A percentile compares a stretch with the other conserved stretches of the same genome.
Evolutionary conservation across 1,140 invertebrate genomes (phyloP).

Genomic region (Drosophila cardini): DNA sequence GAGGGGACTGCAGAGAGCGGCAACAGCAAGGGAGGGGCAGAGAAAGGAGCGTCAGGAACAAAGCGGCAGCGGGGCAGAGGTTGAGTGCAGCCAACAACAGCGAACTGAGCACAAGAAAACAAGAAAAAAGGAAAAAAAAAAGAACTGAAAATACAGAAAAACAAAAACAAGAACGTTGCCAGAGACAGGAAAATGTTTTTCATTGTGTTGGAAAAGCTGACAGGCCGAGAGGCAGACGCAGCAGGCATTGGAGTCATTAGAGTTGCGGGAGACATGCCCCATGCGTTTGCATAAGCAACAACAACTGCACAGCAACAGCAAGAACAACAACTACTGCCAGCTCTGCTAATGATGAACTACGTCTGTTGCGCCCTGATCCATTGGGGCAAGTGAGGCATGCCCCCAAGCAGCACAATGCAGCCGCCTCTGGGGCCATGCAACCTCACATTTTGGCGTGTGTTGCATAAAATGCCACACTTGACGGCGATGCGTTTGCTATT

Average conservation of each 20-base stretch:
- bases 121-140: conserved; percentile 9
- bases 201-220: conserved; percentile 77
- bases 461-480: conserved; percentile 75
- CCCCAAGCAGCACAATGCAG: background rate
- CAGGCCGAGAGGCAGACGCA: conserved; percentile 37
- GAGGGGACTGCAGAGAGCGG: conserved; percentile 3
- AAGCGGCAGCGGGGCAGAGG: conserved; percentile 12
- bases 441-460: conserved; percentile 73
- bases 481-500: conserved; percentile 54
- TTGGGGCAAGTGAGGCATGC: background rate
- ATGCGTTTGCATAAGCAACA: conserved; percentile 70
- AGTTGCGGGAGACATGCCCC: conserved; percentile 81
- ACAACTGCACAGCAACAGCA: conserved; percentile 49
- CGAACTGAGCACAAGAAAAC: background rate
- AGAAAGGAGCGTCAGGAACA: conserved; percentile 23
- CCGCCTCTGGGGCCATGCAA: conserved; percentile 6
- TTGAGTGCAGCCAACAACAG: conserved; percentile 25
- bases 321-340: conserved; percentile 27
- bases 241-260: conserved; percentile 63
- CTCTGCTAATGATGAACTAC: conserved; percentile 60
- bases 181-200: conserved; percentile 77
- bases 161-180: conserved; percentile 33
- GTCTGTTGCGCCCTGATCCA: conserved; percentile 15
- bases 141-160: conserved; percentile 12
- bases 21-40: background rate